A percentile compares a stretch with the other conserved stretches of the same genome.
Conservation (phyloP, 2,797 vertebrate genomes). For the Hippopotamyrus pictus region DNA sequence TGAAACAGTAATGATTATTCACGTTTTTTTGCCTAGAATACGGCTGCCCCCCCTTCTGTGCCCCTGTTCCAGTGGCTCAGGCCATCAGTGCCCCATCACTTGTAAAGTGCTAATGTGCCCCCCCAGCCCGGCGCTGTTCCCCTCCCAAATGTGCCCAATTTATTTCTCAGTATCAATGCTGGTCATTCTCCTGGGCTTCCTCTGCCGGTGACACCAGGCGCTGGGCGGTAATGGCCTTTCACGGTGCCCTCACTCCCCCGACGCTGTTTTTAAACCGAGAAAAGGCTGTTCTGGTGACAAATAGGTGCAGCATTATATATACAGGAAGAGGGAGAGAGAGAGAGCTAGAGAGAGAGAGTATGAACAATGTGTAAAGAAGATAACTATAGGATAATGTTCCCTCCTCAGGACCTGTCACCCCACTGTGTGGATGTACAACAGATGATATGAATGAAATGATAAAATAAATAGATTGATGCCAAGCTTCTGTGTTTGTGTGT, state of each 20-base stretch:
- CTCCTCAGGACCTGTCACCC: conserved; percentile 25
- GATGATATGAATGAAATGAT: background rate
- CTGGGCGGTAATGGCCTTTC: conserved; percentile 55
- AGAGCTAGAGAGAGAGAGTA: background rate
- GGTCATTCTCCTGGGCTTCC: conserved; percentile 61
- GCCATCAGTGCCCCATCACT: conserved; percentile 39
- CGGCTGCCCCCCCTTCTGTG: background rate
- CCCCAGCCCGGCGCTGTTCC: conserved; percentile 54
- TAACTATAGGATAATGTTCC: conserved; percentile 19
- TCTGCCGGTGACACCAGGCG: conserved; percentile 56
- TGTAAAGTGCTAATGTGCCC: conserved; percentile 70
- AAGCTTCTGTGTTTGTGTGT: background rate
- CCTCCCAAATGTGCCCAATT: conserved; percentile 35
- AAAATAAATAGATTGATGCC: background rate
- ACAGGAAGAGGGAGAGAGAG: conserved; percentile 14
- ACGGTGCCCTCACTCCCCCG: conserved; percentile 41
- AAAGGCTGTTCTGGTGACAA: conserved; percentile 20
- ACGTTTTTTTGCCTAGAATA: background rate
- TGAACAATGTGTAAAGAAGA: conserved; percentile 37
- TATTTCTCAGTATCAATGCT: conserved; percentile 52
- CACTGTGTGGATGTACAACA: background rate
- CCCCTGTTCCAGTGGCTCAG: background rate
- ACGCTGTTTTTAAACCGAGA: conserved; percentile 25
- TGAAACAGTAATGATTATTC: background rate
- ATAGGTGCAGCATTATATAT: conserved; percentile 2